A percentile compares a stretch with the other conserved stretches of the same genome.
Evolutionary conservation across 2,797 vertebrate genomes (phyloP).

Genomic region (Novumbra hubbsi): DNA sequence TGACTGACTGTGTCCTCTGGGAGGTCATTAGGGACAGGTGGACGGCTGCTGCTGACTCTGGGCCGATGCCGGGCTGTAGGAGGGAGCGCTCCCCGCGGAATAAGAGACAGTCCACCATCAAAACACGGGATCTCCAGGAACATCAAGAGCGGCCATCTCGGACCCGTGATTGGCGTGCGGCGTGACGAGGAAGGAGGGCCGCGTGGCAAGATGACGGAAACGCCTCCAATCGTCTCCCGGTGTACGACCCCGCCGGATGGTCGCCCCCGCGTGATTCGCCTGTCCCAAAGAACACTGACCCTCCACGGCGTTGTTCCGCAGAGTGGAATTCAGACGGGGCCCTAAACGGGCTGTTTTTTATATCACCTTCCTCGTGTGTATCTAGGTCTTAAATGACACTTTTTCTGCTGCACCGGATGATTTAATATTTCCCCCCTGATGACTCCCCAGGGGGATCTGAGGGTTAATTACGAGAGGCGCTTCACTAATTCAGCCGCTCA

Average conservation of each 20-base stretch:
- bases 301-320: too few species aligned
- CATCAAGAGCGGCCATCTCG: background rate
- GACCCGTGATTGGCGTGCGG: slow-evolving; percentile 10
- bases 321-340: background rate
- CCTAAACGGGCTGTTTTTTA: background rate
- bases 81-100: slow-evolving; percentile 60
- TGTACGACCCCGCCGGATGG: too few species aligned
- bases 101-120: slow-evolving; percentile 50
- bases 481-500: slow-evolving; percentile 58
- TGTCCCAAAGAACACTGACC: too few species aligned
- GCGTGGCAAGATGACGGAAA: background rate
- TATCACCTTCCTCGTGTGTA: slow-evolving; percentile 3
- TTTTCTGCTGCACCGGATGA: slow-evolving; percentile 25
- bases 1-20: slow-evolving; percentile 54
- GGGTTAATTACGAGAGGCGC: slow-evolving; percentile 62
- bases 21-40: slow-evolving; percentile 67
- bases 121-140: slow-evolving; percentile 40
- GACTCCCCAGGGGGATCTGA: slow-evolving; percentile 46
- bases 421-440: slow-evolving; percentile 42
- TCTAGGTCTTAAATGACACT: slow-evolving; percentile 12
- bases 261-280: too few species aligned
- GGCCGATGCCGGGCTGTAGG: slow-evolving; percentile 17
- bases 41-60: slow-evolving; percentile 23
- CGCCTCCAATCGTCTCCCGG: too few species aligned
- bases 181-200: too few species aligned